Conservation (phyloP, 1,140 invertebrate species). For the Eciton burchellii region DNA sequence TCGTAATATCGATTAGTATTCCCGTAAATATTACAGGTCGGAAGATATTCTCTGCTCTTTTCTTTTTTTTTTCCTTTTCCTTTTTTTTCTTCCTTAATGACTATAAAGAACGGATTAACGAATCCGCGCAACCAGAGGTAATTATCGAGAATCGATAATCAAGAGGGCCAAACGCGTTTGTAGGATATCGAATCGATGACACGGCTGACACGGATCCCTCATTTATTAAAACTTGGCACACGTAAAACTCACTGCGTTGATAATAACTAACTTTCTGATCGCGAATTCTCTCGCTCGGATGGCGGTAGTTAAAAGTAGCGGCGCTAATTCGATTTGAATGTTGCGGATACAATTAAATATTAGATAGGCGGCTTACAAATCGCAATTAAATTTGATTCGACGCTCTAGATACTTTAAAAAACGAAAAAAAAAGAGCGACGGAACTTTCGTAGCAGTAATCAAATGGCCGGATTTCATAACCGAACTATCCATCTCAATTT, state of each 20-base stretch:
- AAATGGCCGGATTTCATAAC: too few species aligned
- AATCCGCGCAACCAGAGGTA: conserved; percentile 34
- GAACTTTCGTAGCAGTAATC: neutral
- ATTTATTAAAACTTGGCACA: conserved; percentile 35
- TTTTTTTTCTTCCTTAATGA: conserved; percentile 53
- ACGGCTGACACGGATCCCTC: conserved; percentile 42
- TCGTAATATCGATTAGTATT: conserved; percentile 56
- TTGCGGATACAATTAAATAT: neutral
- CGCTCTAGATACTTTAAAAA: too few species aligned
- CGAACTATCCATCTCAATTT: neutral
- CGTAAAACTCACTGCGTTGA: conserved; percentile 50
- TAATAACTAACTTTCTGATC: conserved; percentile 40
- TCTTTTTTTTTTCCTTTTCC: conserved; percentile 51
- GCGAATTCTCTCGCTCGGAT: conserved; percentile 38
- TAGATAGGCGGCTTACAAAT: neutral
- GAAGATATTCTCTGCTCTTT: conserved; percentile 31
- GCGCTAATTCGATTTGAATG: conserved; percentile 29
- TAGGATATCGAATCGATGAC: conserved; percentile 54
- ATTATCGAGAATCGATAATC: conserved; percentile 64
- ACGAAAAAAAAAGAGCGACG: neutral
- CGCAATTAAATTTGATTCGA: conserved; percentile 9
- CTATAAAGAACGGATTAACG: conserved; percentile 54
- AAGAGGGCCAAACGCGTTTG: conserved; percentile 56
- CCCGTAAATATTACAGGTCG: conserved; percentile 49
- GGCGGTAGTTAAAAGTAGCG: conserved; percentile 42